A percentile compares a stretch with the other conserved stretches of the same genome.
Conservation (phyloP, 2,888 invertebrate species). For the Peribatodes rhomboidaria region DNA sequence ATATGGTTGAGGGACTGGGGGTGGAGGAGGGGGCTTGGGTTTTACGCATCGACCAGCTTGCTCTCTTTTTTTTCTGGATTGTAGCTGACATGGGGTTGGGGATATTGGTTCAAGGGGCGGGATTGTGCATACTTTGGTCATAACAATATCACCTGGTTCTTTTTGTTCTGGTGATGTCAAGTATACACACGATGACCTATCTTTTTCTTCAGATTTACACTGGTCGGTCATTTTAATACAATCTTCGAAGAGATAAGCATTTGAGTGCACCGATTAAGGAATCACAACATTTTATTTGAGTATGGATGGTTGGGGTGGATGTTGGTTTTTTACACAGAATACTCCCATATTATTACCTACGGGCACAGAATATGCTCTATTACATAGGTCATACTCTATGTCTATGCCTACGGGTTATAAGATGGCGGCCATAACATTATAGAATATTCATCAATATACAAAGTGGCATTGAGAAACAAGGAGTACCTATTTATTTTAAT, state of each 20-base stretch:
- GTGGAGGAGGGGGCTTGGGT: conserved; percentile 53
- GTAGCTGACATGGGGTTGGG: conserved; percentile 59
- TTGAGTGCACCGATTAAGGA: no score
- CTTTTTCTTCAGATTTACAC: background rate
- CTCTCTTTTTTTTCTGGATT: conserved; percentile 55
- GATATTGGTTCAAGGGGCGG: conserved; percentile 57
- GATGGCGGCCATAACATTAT: no score
- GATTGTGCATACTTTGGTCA: conserved; percentile 63
- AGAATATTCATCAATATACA: no score
- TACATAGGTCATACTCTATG: no score
- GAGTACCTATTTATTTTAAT: no score
- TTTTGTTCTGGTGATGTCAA: conserved; percentile 4
- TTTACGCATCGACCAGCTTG: conserved; percentile 68
- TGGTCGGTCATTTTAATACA: background rate
- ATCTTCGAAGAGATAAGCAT: no score
- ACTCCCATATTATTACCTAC: no score
- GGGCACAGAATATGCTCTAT: no score
- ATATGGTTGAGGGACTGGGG: conserved; percentile 52
- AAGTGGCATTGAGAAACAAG: no score
- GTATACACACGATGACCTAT: background rate
- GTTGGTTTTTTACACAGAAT: no score
- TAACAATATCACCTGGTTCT: conserved; percentile 50
- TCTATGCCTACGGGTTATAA: no score
- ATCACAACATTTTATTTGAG: no score
- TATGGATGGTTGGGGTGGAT: background rate